Percentiles rank a stretch among this genome's conserved stretches.
phyloP scores from a whole-genome alignment of 2,797 vertebrate species.

The Malacoraja senta region DNA sequence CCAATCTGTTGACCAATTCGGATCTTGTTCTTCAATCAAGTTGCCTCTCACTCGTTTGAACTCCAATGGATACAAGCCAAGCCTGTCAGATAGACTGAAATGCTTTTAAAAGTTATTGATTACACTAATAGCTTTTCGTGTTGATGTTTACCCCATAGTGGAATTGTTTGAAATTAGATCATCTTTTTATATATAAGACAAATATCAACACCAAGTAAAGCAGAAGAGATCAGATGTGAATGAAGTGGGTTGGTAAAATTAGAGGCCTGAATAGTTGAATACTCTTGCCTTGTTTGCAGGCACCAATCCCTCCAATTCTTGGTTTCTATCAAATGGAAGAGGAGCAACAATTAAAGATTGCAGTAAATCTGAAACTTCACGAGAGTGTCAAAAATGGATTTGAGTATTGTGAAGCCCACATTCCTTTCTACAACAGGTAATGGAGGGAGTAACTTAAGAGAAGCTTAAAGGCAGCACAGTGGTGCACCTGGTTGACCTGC shows the following conservation, averaged over 20 bases:
- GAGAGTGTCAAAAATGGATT: slow-evolving; percentile 89
- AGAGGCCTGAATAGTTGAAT: not conserved
- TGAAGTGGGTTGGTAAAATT: not conserved
- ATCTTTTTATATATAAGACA: not conserved
- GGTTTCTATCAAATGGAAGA: slow-evolving; percentile 79
- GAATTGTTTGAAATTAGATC: not conserved
- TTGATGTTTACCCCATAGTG: not conserved
- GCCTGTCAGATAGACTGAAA: not conserved
- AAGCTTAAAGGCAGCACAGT: too few relatives aligned
- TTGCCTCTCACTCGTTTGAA: too few relatives aligned
- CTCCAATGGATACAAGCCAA: too few relatives aligned
- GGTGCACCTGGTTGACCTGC: too few relatives aligned
- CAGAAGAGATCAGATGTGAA: not conserved
- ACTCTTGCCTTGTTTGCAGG: slow-evolving; percentile 56
- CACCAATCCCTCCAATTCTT: slow-evolving; percentile 85
- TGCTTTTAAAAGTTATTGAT: not conserved
- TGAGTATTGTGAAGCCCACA: slow-evolving; percentile 83
- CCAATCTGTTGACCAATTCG: too few relatives aligned
- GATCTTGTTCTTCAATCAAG: too few relatives aligned
- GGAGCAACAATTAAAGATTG: slow-evolving; percentile 66
- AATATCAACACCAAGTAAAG: not conserved
- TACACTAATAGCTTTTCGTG: not conserved
- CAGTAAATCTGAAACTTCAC: slow-evolving; percentile 79
- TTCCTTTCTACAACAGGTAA: slow-evolving; percentile 93
- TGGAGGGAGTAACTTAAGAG: not conserved